These are phyloP conservation scores for Axis porcinus DNA, from an alignment of 2,113 vertebrate species.

Conservation along the genomic window DNA sequence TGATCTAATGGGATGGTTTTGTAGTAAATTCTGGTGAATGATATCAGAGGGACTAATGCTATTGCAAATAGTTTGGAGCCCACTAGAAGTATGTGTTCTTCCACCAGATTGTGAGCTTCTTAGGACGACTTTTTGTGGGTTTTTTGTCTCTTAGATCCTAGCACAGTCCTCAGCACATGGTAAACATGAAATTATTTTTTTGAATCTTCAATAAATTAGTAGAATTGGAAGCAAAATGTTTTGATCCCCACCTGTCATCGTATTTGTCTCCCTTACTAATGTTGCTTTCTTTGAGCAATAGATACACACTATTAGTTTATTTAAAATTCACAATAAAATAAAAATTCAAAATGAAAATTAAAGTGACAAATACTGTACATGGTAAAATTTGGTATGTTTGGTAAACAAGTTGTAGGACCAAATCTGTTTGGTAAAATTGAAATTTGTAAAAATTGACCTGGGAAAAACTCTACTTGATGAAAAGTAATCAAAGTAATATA, in stretches of 20 bases:
- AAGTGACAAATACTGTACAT: not conserved
- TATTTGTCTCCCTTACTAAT: conserved; percentile 16
- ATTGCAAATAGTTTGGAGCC: not conserved
- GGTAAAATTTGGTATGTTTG: not conserved
- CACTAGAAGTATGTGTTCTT: not conserved
- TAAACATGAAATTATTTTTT: not conserved
- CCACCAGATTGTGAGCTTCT: not conserved
- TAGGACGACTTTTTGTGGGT: not conserved
- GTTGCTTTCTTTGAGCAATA: not conserved
- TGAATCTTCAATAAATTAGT: not conserved
- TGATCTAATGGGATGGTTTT: not conserved
- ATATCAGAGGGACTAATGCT: not conserved
- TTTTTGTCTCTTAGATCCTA: not conserved
- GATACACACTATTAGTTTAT: not conserved
- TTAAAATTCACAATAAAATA: conserved; percentile 20
- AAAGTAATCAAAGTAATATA: not conserved
- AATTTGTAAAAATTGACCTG: conserved; percentile 18
- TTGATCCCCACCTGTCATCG: not conserved
- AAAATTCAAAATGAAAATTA: not conserved
- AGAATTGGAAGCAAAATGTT: not conserved
- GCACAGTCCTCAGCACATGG: not conserved
- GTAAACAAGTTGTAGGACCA: not conserved
- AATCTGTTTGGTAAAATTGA: not conserved
- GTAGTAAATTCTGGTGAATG: not conserved
- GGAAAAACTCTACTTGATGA: not conserved